Evolutionary conservation across 2,113 vertebrate genomes (phyloP), one percentile per base, ranked within the genome.

Genomic region (Indicator indicator): DNA sequence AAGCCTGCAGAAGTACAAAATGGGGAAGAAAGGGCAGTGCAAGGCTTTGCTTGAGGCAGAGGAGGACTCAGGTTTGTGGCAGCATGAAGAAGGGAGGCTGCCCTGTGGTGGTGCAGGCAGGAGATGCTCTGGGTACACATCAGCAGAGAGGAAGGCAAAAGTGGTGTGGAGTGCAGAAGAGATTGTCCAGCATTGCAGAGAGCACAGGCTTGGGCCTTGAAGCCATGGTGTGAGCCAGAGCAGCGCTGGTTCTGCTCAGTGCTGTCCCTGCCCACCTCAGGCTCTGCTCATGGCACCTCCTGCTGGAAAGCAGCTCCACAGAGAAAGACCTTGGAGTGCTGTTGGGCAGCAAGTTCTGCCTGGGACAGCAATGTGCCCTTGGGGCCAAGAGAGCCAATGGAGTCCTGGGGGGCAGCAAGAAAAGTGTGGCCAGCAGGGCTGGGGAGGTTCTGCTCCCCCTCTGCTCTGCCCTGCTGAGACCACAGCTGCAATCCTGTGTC

Each of bases 21-120:
- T 1, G 2, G 19, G 18, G 48, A 74, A 18, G 0, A 2, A 78
- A 52, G 48, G 48, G 8, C 52, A 78, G 50, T 0, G 0, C 32
- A 16, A 70, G n/a, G 36, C 27, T 65, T 72, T 65, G 16, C 52
- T 54, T 23, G 13, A 44, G 44, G 38, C 19, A 23, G 44, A 69
- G 54, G 73, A 70, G 46, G 38, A 20, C 38, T 52, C 11, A 3
- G 16, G 13, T 33, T 52, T 23, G 27, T 23, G 62, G 4, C 40
- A 46, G 42, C 2, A 9, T 63, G 60, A 69, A 52, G 60, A 83
- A 73, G 68, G 59, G 83, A 70, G 62, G 28, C 23, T 40, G 3
- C 33, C 55, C 33, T 67, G 46, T 17, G 54, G 4, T 46, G 36
- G 5, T 54, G 56, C 28, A 69, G 42, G n/a, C 60, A 63, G 48